Evolutionary conservation across 2,113 vertebrate genomes (phyloP).

Genomic region (Asarcornis scutulata): DNA sequence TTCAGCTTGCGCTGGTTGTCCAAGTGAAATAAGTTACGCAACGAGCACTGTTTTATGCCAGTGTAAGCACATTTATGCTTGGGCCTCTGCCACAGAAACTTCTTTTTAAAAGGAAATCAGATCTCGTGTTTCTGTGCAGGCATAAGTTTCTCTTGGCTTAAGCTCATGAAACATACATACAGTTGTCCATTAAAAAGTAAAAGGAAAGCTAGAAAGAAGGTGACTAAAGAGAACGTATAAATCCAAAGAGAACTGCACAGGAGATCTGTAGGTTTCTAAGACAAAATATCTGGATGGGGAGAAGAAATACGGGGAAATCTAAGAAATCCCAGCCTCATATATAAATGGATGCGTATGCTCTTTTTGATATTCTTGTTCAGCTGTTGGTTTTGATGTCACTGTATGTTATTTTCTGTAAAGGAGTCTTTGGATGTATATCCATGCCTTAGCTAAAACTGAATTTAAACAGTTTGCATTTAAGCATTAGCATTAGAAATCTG

Average conservation of each 20-base stretch:
- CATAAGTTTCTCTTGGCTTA: conserved; percentile 19
- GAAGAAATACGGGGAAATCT: neutral
- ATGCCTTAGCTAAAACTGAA: neutral
- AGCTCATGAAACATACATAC: neutral
- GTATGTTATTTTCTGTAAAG: neutral
- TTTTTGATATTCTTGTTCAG: neutral
- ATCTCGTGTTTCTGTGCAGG: neutral
- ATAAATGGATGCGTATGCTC: neutral
- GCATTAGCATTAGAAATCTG: neutral
- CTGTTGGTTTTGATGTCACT: neutral
- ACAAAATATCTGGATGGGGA: neutral
- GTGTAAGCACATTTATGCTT: conserved; percentile 15
- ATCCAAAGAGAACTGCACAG: neutral
- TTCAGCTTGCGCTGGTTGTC: neutral
- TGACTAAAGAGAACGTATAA: neutral
- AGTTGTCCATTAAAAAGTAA: neutral
- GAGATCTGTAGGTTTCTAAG: neutral
- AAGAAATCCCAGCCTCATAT: neutral
- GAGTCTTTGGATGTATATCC: neutral
- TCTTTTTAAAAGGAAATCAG: conserved; percentile 25
- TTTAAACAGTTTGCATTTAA: neutral
- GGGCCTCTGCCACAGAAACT: conserved; percentile 11
- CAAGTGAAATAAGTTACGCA: neutral
- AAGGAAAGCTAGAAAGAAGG: neutral
- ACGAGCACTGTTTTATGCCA: neutral